Evolutionary conservation across 2,113 vertebrate genomes (phyloP), one percentile per base, ranked within the genome.

Genomic region (Ancistrus triradiatus): DNA sequence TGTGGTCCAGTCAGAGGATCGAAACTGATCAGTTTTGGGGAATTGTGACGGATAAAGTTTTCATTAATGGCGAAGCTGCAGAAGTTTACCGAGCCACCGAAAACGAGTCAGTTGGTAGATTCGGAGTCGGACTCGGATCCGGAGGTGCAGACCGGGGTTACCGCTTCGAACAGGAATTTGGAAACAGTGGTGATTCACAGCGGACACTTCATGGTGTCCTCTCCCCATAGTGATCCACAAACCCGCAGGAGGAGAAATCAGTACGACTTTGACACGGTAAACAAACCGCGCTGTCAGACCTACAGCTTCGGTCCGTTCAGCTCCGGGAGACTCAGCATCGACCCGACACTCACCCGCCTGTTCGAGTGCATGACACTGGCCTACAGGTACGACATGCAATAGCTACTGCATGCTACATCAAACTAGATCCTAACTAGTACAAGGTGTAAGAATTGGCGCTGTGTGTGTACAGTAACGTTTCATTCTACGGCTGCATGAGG

Each of bases 331-430:
- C 86, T 93, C 43, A 95, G 85, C 87, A 97, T 96, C 42, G 93
- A 98, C 80, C 94, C 91, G 0, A 95, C 93, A 8, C 91, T 99
- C 66, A 97, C 91, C 8, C 86, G 88, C 35, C 88, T 98, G 73
- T 98, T 99, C 28, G 95, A 99, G 84, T 99, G 95, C 86, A 95
- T 99, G 95, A 97, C 92, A 57, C 83, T 99, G 82, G 96, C 95
- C 40, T 99, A 95, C 91, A 98, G 95, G 96, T 98, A 87, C 83
- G 35, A 22, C 3, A 38, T 13, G 3, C 35, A 11, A 3, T 38
- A n/a, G n/a, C n/a, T n/a, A n/a, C n/a, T n/a, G n/a, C n/a, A n/a
- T n/a, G n/a, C n/a, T n/a, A n/a, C n/a, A n/a, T n/a, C n/a, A n/a
- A n/a, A n/a, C n/a, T n/a, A n/a, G n/a, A n/a, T n/a, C n/a, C n/a